These are phyloP conservation scores for Sebastes oblongus DNA, from an alignment of 2,797 vertebrate genomes.

Conservation along the genomic window DNA sequence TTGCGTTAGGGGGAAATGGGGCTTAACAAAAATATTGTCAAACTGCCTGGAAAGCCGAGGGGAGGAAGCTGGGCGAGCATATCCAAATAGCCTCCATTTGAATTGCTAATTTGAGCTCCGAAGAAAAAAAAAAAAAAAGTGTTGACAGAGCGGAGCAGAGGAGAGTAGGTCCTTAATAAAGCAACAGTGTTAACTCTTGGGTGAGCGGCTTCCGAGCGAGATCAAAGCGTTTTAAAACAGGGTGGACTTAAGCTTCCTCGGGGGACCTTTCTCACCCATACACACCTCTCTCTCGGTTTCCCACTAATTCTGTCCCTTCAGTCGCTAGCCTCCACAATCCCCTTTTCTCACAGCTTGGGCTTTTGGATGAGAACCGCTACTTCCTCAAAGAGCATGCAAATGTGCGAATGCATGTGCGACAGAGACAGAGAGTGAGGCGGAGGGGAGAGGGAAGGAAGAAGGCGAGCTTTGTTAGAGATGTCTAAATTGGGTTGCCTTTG, in stretches of 20 bases:
- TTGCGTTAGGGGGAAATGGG: slow-evolving; percentile 76
- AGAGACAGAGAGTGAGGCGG: slow-evolving; percentile 35
- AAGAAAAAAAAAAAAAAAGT: slow-evolving; percentile 49
- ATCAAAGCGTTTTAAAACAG: slow-evolving; percentile 73
- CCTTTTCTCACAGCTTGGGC: slow-evolving; percentile 60
- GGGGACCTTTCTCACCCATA: slow-evolving; percentile 50
- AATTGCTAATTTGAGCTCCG: slow-evolving; percentile 79
- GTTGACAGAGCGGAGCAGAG: slow-evolving; percentile 56
- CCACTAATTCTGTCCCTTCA: slow-evolving; percentile 60
- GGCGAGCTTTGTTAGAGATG: slow-evolving; percentile 69
- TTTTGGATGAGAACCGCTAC: slow-evolving; percentile 59
- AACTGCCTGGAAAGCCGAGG: slow-evolving; percentile 81
- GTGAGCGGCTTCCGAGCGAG: slow-evolving; percentile 53
- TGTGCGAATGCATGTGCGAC: slow-evolving; percentile 61
- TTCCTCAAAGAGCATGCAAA: slow-evolving; percentile 74
- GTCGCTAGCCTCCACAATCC: slow-evolving; percentile 51
- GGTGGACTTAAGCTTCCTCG: slow-evolving; percentile 57
- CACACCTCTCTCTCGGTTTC: slow-evolving; percentile 29
- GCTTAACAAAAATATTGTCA: slow-evolving; percentile 84
- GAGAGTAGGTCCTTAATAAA: slow-evolving; percentile 63
- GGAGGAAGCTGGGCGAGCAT: slow-evolving; percentile 73
- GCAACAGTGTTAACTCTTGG: slow-evolving; percentile 70
- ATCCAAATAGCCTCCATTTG: slow-evolving; percentile 79
- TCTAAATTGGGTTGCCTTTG: slow-evolving; percentile 75
- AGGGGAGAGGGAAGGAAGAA: slow-evolving; percentile 46